Evolutionary conservation across 2,888 invertebrate genomes (phyloP).

Genomic region (Dicyrtoma fusca): DNA sequence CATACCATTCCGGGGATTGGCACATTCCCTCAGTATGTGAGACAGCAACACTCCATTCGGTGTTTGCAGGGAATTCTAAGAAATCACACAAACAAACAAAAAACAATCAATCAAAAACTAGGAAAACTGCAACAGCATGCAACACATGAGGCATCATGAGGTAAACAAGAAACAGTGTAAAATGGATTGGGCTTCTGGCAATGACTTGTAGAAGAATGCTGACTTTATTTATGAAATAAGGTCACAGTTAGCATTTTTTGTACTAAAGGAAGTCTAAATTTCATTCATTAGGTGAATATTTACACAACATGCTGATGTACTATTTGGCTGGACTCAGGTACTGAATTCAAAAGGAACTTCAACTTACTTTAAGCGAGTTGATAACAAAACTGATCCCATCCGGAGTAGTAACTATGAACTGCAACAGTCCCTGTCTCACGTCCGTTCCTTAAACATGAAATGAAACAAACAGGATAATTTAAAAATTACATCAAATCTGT

Average conservation of each 20-base stretch:
- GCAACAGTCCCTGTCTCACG: constrained; percentile 13
- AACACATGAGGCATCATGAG: not conserved
- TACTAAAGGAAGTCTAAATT: not conserved
- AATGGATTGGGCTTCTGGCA: too few relatives aligned
- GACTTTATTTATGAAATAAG: too few relatives aligned
- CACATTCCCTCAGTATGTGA: constrained; percentile 45
- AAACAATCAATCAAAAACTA: too few relatives aligned
- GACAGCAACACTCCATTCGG: constrained; percentile 36
- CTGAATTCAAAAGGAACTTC: too few relatives aligned
- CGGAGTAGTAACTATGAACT: constrained; percentile 16
- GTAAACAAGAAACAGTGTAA: not conserved
- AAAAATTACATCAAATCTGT: too few relatives aligned
- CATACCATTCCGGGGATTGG: constrained; percentile 49
- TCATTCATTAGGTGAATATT: too few relatives aligned
- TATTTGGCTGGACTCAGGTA: too few relatives aligned
- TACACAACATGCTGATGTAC: too few relatives aligned
- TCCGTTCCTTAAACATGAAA: not conserved
- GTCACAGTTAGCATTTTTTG: not conserved
- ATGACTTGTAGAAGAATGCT: too few relatives aligned
- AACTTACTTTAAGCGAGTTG: constrained; percentile 27
- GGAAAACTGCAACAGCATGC: too few relatives aligned
- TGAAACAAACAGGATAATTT: too few relatives aligned
- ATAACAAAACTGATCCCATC: constrained; percentile 25
- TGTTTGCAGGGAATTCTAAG: constrained; percentile 2
- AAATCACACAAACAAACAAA: not conserved